These are phyloP conservation scores for Erithacus rubecula DNA, from an alignment of 2,797 vertebrate genomes.

Conservation along the genomic window DNA sequence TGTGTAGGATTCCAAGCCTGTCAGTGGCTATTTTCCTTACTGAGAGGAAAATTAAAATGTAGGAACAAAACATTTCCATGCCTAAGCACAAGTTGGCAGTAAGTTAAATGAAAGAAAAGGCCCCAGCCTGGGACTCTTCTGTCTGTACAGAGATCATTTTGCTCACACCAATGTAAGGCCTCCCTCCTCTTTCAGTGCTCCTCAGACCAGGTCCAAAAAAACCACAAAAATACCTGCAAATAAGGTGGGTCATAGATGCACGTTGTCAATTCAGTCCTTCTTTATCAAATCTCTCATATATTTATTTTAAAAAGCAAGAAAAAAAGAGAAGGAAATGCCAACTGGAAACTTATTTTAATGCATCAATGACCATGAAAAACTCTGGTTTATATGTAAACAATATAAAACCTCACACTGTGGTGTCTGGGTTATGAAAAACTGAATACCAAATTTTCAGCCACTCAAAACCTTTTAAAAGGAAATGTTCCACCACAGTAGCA, in stretches of 20 bases:
- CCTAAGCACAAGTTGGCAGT: neutral
- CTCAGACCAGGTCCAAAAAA: neutral
- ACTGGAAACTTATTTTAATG: neutral
- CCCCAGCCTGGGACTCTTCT: neutral
- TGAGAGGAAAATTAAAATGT: neutral
- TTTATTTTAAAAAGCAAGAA: fast-evolving
- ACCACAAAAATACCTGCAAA: neutral
- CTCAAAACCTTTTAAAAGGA: neutral
- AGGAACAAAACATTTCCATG: neutral
- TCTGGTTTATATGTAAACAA: too few species aligned
- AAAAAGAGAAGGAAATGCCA: neutral
- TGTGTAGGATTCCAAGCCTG: neutral
- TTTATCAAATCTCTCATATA: neutral
- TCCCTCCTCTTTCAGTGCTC: neutral
- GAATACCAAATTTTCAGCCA: too few species aligned
- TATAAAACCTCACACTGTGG: neutral
- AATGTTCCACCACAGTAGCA: neutral
- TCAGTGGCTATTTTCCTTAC: neutral
- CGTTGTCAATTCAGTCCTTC: neutral
- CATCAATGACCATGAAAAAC: neutral
- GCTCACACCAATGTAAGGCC: fast-evolving
- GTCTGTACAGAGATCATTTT: neutral
- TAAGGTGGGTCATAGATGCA: neutral
- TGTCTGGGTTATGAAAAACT: neutral
- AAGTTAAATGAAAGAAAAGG: neutral